Evolutionary conservation across 2,888 invertebrate species (phyloP).

Genomic region (Euspilapteryx auroguttella): DNA sequence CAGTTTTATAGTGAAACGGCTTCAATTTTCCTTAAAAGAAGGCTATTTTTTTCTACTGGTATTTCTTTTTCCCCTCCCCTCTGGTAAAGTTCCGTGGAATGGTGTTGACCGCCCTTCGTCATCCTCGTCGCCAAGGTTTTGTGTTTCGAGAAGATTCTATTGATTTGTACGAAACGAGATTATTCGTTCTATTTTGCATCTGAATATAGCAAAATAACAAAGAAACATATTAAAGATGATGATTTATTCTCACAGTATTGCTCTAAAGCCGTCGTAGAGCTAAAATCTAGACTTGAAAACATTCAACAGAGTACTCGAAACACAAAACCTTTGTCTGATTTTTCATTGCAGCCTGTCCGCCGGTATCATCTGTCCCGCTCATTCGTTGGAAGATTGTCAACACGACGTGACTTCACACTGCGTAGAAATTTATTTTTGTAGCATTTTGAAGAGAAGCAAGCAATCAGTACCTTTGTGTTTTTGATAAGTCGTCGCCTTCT

Average conservation of each 20-base stretch:
- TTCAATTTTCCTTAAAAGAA: background rate
- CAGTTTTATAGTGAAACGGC: no score
- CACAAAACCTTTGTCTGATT: conserved; percentile 39
- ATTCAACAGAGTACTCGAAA: conserved; percentile 33
- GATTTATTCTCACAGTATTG: background rate
- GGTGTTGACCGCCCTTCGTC: conserved; percentile 18
- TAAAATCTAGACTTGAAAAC: conserved; percentile 12
- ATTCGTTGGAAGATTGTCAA: conserved; percentile 36
- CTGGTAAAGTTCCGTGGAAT: conserved; percentile 10
- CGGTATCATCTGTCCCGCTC: conserved; percentile 28
- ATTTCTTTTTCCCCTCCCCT: conserved; percentile 15
- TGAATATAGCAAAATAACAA: no score
- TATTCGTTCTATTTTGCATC: no score
- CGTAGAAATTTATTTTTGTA: conserved; percentile 41
- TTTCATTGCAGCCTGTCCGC: conserved; percentile 18
- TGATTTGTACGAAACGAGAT: background rate
- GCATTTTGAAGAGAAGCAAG: background rate
- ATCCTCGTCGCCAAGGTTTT: conserved; percentile 36
- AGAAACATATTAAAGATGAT: no score
- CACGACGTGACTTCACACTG: conserved; percentile 46
- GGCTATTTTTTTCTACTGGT: conserved; percentile 14
- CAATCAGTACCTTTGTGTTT: conserved; percentile 22
- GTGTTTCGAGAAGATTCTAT: conserved; percentile 34
- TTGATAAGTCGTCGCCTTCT: conserved; percentile 75
- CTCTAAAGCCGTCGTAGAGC: no score